Evolutionary conservation across 2,888 invertebrate genomes (phyloP), one percentile per base, ranked within the genome.

Genomic region (Epistrophe eligans): DNA sequence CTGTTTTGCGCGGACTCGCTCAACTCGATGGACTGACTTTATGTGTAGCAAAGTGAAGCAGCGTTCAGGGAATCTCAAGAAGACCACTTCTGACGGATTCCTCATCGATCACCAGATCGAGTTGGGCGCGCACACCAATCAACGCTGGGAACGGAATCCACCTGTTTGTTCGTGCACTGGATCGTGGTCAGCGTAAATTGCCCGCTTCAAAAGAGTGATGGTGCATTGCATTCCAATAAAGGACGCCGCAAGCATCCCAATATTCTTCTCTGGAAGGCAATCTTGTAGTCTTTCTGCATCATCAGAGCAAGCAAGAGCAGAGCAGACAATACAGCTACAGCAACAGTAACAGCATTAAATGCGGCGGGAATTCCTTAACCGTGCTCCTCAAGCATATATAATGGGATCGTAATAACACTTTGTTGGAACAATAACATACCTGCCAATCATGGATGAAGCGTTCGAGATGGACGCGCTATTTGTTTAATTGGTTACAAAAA

Each of bases 391-490:
- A 87, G 82, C 85, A 87, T 87, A 87, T 77, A 82, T 87, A 87
- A 87, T 87, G 87, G 79, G 87, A 82, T 87, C 87, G 83, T 87
- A 87, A 87, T 87, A 87, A 87, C 87, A 83, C 87, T 87, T 87
- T 87, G 87, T 87, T 87, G 87, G 87, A 87, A 87, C 87, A 87
- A 87, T 87, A 87, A 87, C 87, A 87, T 87, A 83, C 87, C 87
- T 83, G 87, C 87, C 87, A 87, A 87, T 87, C 87, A 87, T 76
- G 87, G 83, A 60, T 76, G 87, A 79, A 83, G 79, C 87, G 72
- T 83, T 83, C 83, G 87, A 85, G 87, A 87, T 83, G 87, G 83
- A 87, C 87, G 87, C 87, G 87, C 87, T 87, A 87, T 87, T 87
- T 87, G 87, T 87, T 87, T 87, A 87, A 87, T 87, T 87, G 87